A percentile compares a stretch with the other conserved stretches of the same genome.
Conservation (phyloP, 2,113 vertebrate genomes). For the Lasiurus cinereus region DNA sequence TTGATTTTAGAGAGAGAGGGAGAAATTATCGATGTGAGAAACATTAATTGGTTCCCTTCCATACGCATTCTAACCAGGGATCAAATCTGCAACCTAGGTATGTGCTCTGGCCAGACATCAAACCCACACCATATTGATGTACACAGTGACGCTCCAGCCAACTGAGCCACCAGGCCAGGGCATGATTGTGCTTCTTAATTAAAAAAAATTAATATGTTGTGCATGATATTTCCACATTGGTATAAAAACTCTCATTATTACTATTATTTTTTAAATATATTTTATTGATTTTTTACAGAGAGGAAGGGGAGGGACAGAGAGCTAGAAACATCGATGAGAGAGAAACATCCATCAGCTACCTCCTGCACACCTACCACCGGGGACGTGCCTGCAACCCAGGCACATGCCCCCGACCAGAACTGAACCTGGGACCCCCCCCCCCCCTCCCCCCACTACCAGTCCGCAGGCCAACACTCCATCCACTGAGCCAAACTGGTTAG, state of each 20-base stretch:
- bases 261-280: too few relatives aligned
- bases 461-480: too few relatives aligned
- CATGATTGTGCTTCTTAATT: not conserved
- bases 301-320: too few relatives aligned
- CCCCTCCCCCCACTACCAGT: too few relatives aligned
- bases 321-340: too few relatives aligned
- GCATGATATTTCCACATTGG: not conserved
- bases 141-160: not conserved
- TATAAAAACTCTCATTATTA: not conserved
- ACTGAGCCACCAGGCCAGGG: not conserved
- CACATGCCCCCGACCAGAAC: too few relatives aligned
- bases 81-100: not conserved
- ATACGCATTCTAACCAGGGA: not conserved
- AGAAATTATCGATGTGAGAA: not conserved
- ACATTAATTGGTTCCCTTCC: not conserved
- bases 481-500: too few relatives aligned
- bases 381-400: too few relatives aligned
- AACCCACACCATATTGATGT: not conserved
- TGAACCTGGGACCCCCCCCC: too few relatives aligned
- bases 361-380: too few relatives aligned
- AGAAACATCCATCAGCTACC: too few relatives aligned
- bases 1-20: not conserved
- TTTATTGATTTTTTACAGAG: too few relatives aligned
- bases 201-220: not conserved
- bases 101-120: not conserved